Evolutionary conservation across 2,113 vertebrate species (phyloP).

Genomic region (Notarius quadriscutis): DNA sequence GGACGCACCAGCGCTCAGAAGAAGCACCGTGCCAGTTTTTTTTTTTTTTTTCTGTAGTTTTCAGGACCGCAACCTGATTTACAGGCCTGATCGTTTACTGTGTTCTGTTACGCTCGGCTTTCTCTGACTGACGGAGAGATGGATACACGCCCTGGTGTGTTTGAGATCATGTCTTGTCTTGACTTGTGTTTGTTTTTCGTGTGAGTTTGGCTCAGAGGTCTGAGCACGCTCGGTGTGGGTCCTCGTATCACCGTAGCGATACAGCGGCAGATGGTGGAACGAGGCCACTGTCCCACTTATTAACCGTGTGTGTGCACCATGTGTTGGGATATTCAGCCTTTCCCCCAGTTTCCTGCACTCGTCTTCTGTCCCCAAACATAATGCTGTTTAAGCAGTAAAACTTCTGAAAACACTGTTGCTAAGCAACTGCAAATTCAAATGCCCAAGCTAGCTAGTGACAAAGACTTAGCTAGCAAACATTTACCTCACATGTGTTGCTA

Average conservation of each 20-base stretch:
- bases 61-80: slow-evolving; percentile 15
- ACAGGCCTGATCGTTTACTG: slow-evolving; percentile 5
- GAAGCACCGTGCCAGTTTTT: not conserved
- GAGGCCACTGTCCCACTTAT: slow-evolving; percentile 54
- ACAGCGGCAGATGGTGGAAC: slow-evolving; percentile 57
- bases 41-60: slow-evolving; percentile 7
- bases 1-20: slow-evolving; percentile 1
- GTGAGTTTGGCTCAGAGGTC: not conserved
- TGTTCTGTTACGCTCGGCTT: not conserved
- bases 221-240: slow-evolving; percentile 5
- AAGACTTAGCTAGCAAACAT: not conserved
- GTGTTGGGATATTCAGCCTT: slow-evolving; percentile 19
- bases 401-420: not conserved
- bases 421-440: not conserved
- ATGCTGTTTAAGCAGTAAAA: not conserved
- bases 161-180: slow-evolving; percentile 66
- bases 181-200: slow-evolving; percentile 41
- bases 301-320: slow-evolving; percentile 33
- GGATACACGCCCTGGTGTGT: slow-evolving; percentile 25
- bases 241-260: slow-evolving; percentile 1
- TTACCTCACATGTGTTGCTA: not conserved
- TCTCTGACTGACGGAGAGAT: not conserved
- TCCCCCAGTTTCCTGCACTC: slow-evolving; percentile 61
- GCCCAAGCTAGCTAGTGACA: not conserved
- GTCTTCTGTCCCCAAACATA: slow-evolving; percentile 13